Conservation (phyloP, 2,797 vertebrate species). For the Eulemur rubriventer region DNA sequence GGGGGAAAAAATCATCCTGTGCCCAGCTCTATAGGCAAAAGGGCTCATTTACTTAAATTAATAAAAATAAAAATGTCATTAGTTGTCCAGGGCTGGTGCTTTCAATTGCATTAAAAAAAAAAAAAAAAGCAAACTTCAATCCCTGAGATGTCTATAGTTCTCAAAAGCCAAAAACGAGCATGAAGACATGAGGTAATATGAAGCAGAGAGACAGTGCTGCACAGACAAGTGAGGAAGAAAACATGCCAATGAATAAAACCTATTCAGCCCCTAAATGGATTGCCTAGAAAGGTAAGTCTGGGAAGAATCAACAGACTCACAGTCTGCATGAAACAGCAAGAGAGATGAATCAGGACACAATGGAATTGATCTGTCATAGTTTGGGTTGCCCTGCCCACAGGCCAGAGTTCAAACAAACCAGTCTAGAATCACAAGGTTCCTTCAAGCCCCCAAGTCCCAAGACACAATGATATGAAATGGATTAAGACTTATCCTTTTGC, state of each 20-base stretch:
- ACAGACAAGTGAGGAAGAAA: not conserved
- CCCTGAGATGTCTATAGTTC: not conserved
- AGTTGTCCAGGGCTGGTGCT: not conserved
- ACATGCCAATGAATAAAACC: not conserved
- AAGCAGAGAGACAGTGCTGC: not conserved
- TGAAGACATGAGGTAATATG: not conserved
- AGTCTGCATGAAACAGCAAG: not conserved
- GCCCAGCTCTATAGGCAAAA: not conserved
- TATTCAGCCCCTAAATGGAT: not conserved
- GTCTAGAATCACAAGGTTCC: not conserved
- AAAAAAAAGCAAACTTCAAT: not conserved
- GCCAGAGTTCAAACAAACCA: not conserved
- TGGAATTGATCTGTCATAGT: not conserved
- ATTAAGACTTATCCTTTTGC: not conserved
- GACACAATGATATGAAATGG: not conserved
- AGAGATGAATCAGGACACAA: not conserved
- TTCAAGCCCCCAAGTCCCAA: not conserved
- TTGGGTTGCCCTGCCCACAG: not conserved
- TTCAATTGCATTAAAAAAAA: conserved; percentile 16
- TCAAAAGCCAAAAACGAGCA: conserved; percentile 31
- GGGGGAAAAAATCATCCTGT: not conserved
- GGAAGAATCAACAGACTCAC: not conserved
- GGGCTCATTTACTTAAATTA: conserved; percentile 39
- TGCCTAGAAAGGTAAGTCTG: not conserved
- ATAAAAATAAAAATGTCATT: conserved; percentile 24